Percentiles rank a stretch among this genome's conserved stretches.
Evolutionary conservation across 2,888 invertebrate genomes (phyloP).

Genomic region (Cataglyphis altisquamis): DNA sequence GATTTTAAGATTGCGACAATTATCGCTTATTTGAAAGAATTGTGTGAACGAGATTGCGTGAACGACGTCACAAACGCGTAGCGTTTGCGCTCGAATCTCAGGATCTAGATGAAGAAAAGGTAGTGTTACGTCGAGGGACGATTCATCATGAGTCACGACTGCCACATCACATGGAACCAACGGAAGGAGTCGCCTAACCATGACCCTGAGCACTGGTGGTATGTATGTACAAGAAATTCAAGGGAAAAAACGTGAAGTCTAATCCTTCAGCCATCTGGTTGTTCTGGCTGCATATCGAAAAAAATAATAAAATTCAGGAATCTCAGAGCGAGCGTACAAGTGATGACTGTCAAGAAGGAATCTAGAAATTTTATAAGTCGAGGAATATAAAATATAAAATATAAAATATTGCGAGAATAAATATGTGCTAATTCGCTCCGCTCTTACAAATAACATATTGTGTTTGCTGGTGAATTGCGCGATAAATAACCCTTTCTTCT

Average conservation of each 20-base stretch:
- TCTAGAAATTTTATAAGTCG: slow-evolving; percentile 59
- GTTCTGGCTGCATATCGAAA: slow-evolving; percentile 4
- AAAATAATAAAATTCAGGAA: slow-evolving; percentile 29
- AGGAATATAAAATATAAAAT: slow-evolving; percentile 38
- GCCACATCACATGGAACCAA: slow-evolving; percentile 28
- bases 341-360: slow-evolving; percentile 55
- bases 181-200: slow-evolving; percentile 41
- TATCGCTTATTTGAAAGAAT: slow-evolving; percentile 1
- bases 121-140: slow-evolving; percentile 47
- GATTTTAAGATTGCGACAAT: not conserved
- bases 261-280: slow-evolving; percentile 26
- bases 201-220: slow-evolving; percentile 10
- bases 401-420: slow-evolving; percentile 37
- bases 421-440: not conserved
- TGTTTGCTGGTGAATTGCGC: not conserved
- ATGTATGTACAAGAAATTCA: not conserved
- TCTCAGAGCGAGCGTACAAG: slow-evolving; percentile 55
- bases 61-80: not conserved
- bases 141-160: slow-evolving; percentile 62
- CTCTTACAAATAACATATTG: not conserved
- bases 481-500: slow-evolving; percentile 65
- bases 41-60: slow-evolving; percentile 1
- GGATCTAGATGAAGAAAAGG: slow-evolving; percentile 41
- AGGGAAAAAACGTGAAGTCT: slow-evolving; percentile 15
- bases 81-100: not conserved